These are phyloP conservation scores for Vulpes ferrilata DNA, from an alignment of 2,113 vertebrate species.

Conservation along the genomic window DNA sequence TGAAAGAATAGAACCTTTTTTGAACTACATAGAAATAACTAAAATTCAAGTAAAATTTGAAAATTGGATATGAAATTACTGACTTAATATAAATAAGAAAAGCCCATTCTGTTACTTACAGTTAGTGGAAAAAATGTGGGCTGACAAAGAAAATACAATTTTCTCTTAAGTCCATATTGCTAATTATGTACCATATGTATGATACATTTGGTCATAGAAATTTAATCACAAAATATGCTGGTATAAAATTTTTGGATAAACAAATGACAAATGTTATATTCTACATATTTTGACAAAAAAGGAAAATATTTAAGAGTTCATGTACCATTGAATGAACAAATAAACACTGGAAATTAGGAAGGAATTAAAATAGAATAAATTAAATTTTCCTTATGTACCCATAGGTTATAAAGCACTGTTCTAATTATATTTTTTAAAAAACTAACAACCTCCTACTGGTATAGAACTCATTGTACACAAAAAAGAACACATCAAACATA, in stretches of 20 bases:
- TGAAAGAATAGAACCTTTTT: neutral
- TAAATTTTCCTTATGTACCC: neutral
- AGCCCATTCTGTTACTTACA: neutral
- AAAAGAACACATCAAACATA: neutral
- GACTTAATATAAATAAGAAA: neutral
- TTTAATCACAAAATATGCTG: neutral
- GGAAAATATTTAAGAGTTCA: neutral
- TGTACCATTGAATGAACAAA: neutral
- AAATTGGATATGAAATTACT: neutral
- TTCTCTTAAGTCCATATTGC: conserved; percentile 21
- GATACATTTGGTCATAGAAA: neutral
- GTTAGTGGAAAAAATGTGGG: neutral
- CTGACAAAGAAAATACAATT: conserved; percentile 12
- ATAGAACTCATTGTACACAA: neutral
- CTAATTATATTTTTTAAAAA: neutral
- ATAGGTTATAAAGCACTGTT: neutral
- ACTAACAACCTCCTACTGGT: neutral
- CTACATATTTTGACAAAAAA: neutral
- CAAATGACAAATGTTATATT: neutral
- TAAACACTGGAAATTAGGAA: neutral
- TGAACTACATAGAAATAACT: neutral
- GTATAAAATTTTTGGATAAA: neutral
- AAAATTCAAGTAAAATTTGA: conserved; percentile 17
- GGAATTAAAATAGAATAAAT: conserved; percentile 45
- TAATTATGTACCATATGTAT: neutral